Evolutionary conservation across 2,888 invertebrate species (phyloP).

Genomic region (Drosophila buzzatii): DNA sequence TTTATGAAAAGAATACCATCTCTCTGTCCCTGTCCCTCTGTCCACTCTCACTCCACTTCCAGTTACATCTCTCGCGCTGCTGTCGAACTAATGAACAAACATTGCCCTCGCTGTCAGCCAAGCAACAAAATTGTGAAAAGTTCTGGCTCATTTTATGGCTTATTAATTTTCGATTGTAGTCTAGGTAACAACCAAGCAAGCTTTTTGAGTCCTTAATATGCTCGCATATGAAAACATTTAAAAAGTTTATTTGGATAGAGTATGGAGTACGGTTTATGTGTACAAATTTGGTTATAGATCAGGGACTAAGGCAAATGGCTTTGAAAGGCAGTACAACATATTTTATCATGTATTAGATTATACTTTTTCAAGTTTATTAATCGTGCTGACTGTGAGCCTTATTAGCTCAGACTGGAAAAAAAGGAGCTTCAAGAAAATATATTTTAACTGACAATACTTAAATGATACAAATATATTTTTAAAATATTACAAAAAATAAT

Average conservation of each 20-base stretch:
- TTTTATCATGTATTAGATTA: background rate
- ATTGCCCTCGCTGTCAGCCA: constrained; percentile 12
- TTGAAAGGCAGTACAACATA: background rate
- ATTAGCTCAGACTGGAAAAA: too few relatives aligned
- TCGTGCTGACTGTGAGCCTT: background rate
- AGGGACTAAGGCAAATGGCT: background rate
- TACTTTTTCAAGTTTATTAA: background rate
- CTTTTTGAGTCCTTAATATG: background rate
- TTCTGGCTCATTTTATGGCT: constrained; percentile 59
- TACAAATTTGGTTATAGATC: background rate
- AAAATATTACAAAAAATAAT: too few relatives aligned
- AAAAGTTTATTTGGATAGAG: background rate
- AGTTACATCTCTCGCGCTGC: background rate
- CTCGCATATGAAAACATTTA: background rate
- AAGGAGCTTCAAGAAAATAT: too few relatives aligned
- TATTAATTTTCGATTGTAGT: constrained; percentile 68
- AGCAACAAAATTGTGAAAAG: constrained; percentile 42
- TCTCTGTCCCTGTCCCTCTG: background rate
- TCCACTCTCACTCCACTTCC: constrained; percentile 6
- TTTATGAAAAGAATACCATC: constrained; percentile 59
- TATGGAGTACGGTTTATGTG: background rate
- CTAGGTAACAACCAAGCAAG: background rate
- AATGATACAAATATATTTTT: too few relatives aligned
- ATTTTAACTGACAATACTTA: too few relatives aligned
- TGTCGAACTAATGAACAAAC: constrained; percentile 43